Evolutionary conservation across 2,113 vertebrate species (phyloP).

Genomic region (Dicaeum eximium): DNA sequence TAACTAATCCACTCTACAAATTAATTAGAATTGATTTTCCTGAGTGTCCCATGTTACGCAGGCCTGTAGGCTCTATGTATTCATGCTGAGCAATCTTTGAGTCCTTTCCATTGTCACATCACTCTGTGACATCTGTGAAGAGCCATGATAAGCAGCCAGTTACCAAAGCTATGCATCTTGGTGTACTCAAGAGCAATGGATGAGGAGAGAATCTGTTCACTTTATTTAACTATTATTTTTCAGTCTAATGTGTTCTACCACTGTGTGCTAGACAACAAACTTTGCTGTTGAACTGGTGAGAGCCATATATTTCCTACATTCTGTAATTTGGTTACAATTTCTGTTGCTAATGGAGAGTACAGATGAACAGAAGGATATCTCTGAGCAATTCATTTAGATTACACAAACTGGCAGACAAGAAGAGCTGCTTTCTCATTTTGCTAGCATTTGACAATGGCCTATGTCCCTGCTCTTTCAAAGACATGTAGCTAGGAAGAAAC

Average conservation of each 20-base stretch:
- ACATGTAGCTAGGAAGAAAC: conserved; percentile 1
- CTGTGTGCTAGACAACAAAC: not conserved
- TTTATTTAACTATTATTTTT: not conserved
- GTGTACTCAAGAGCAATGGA: not conserved
- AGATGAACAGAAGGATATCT: not conserved
- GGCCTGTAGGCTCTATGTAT: not conserved
- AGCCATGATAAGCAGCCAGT: not conserved
- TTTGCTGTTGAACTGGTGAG: not conserved
- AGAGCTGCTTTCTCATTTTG: conserved; percentile 13
- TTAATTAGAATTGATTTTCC: conserved; percentile 13
- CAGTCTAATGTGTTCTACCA: not conserved
- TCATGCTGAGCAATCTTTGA: not conserved
- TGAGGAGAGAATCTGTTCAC: not conserved
- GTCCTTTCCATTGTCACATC: not conserved
- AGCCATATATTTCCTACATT: not conserved
- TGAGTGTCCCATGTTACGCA: not conserved
- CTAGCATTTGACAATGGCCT: not conserved
- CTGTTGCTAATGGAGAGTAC: not conserved
- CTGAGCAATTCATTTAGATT: not conserved
- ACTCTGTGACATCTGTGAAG: not conserved
- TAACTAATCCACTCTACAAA: not conserved
- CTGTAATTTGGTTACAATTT: not conserved
- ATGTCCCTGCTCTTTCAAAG: conserved; percentile 12
- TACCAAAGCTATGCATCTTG: not conserved
- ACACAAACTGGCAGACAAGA: not conserved